Conservation (phyloP, 2,113 vertebrate species). For the Parus major region DNA sequence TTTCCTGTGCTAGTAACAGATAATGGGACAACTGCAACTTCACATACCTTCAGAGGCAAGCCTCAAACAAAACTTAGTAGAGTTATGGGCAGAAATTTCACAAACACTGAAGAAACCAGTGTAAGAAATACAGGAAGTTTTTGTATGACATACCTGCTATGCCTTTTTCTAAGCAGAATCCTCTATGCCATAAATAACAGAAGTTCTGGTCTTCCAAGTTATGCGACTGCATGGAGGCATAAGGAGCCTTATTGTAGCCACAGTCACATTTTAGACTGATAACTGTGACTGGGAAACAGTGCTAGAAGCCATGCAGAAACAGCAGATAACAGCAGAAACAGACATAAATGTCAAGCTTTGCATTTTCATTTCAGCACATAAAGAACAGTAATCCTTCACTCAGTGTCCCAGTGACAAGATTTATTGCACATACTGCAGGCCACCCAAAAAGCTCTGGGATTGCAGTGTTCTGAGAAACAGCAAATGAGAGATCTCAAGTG, state of each 20-base stretch:
- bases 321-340: slow-evolving; percentile 39
- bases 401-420: slow-evolving; percentile 25
- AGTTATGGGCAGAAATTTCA: background rate
- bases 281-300: background rate
- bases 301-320: slow-evolving; percentile 10
- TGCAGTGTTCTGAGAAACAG: background rate
- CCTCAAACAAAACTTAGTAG: background rate
- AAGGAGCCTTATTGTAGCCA: background rate
- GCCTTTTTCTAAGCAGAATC: background rate
- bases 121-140: background rate
- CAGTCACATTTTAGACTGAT: background rate
- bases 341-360: slow-evolving; percentile 46
- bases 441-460: background rate
- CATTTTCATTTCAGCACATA: slow-evolving; percentile 27
- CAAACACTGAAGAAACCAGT: background rate
- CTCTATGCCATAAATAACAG: background rate
- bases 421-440: background rate
- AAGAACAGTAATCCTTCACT: slow-evolving; percentile 38
- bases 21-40: background rate
- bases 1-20: background rate
- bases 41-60: background rate
- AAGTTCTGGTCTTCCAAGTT: background rate
- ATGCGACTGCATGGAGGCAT: background rate
- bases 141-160: background rate
- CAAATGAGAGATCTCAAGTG: background rate